These are phyloP conservation scores for Scelioninae gen. 1 DNA, from an alignment of 2,888 invertebrate genomes.

Conservation along the genomic window DNA sequence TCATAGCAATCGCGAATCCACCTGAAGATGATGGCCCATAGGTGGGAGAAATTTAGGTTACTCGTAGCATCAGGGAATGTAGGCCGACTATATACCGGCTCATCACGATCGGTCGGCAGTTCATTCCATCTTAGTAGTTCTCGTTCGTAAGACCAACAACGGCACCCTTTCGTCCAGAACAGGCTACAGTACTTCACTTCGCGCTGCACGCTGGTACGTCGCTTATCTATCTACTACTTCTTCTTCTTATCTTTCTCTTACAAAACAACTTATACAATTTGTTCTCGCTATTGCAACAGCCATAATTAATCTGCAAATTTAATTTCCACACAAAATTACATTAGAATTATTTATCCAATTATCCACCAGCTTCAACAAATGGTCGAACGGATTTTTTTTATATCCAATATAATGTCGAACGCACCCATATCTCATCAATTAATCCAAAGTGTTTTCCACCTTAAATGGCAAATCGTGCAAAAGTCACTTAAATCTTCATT, in stretches of 20 bases:
- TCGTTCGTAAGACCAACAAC: slow-evolving; percentile 73
- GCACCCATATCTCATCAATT: slow-evolving; percentile 4
- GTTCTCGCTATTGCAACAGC: background rate
- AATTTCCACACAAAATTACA: no score
- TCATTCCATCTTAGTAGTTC: slow-evolving; percentile 81
- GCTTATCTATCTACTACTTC: background rate
- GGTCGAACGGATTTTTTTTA: background rate
- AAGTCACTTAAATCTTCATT: slow-evolving; percentile 18
- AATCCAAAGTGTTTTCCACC: slow-evolving; percentile 3
- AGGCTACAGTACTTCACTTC: slow-evolving; percentile 46
- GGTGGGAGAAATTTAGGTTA: slow-evolving; percentile 84
- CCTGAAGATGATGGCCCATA: slow-evolving; percentile 68
- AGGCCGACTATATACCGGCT: slow-evolving; percentile 83
- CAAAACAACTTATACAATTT: slow-evolving; percentile 3
- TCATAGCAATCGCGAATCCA: slow-evolving; percentile 63
- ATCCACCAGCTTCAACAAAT: background rate
- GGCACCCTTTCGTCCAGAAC: slow-evolving; percentile 56
- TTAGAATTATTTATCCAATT: background rate
- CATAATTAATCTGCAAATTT: background rate
- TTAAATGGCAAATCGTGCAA: slow-evolving; percentile 37
- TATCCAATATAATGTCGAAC: background rate
- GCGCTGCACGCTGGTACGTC: slow-evolving; percentile 60
- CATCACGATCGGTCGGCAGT: slow-evolving; percentile 81
- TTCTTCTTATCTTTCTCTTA: slow-evolving; percentile 15
- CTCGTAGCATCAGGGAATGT: slow-evolving; percentile 83